Conservation (phyloP, 2,888 invertebrate genomes). For the Clitarchus hookeri region DNA sequence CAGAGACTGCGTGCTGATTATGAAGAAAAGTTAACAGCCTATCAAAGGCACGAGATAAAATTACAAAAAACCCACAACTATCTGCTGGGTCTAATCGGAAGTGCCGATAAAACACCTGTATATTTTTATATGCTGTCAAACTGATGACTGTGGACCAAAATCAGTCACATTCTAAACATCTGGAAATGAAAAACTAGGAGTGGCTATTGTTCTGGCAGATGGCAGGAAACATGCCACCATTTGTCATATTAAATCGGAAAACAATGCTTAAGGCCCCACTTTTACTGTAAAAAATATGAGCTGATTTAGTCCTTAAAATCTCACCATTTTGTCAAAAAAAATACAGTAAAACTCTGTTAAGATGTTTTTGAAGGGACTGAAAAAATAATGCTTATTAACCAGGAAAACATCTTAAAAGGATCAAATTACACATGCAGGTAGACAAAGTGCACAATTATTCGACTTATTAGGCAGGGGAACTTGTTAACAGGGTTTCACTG, state of each 20-base stretch:
- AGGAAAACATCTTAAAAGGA: too few species aligned
- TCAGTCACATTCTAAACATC: conserved; percentile 16
- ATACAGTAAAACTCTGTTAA: too few species aligned
- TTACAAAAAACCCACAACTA: conserved; percentile 24
- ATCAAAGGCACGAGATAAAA: conserved; percentile 31
- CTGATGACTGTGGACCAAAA: conserved; percentile 30
- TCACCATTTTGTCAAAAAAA: too few species aligned
- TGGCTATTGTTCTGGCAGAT: conserved; percentile 27
- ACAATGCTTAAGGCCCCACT: too few species aligned
- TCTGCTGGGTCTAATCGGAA: conserved; percentile 26
- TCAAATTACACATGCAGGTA: too few species aligned
- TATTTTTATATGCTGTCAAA: conserved; percentile 30
- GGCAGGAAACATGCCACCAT: conserved; percentile 33
- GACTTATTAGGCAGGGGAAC: too few species aligned
- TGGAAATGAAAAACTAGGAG: conserved; percentile 29
- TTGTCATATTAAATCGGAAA: conserved; percentile 31
- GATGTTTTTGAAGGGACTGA: too few species aligned
- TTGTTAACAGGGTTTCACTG: too few species aligned
- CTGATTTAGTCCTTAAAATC: too few species aligned
- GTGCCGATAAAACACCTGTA: conserved; percentile 33
- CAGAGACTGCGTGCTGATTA: conserved; percentile 28
- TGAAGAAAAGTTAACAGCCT: conserved; percentile 32
- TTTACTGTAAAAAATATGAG: too few species aligned
- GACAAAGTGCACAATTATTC: too few species aligned
- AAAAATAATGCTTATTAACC: too few species aligned